phyloP scores from a whole-genome alignment of 2,888 invertebrate species.

The Acleris emargana region DNA sequence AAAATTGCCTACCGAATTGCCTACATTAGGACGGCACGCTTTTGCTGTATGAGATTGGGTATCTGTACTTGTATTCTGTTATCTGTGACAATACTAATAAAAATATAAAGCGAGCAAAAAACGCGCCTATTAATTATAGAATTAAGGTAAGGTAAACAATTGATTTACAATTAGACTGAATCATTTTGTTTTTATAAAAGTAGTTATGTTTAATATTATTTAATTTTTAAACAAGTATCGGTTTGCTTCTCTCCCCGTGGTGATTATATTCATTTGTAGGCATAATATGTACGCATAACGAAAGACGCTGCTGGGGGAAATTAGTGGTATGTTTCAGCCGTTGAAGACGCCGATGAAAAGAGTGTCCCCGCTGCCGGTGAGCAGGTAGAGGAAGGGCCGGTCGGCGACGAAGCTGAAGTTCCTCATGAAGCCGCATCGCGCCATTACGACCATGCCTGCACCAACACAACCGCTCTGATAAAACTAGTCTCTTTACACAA shows the following conservation, averaged over 20 bases:
- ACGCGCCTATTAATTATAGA: background rate
- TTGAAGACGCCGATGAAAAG: conserved; percentile 65
- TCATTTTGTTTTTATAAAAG: background rate
- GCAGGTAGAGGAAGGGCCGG: conserved; percentile 72
- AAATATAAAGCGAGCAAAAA: background rate
- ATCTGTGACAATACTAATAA: background rate
- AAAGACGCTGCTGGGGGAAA: background rate
- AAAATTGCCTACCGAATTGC: too few species aligned
- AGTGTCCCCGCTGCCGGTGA: conserved; percentile 50
- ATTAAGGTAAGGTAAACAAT: background rate
- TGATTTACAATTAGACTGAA: background rate
- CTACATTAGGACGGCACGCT: too few species aligned
- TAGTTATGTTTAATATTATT: background rate
- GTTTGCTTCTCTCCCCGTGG: too few species aligned
- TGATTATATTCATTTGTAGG: too few species aligned
- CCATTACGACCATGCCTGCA: conserved; percentile 75
- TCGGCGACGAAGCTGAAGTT: conserved; percentile 63
- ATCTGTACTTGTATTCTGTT: too few species aligned
- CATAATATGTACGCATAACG: background rate
- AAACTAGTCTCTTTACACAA: background rate
- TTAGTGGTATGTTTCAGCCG: conserved; percentile 42
- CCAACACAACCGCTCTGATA: conserved; percentile 40
- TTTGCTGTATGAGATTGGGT: too few species aligned
- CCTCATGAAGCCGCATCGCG: conserved; percentile 62
- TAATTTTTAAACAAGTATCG: too few species aligned